phyloP scores from a whole-genome alignment of 2,888 invertebrate genomes.

The Cheilosia grossa region DNA sequence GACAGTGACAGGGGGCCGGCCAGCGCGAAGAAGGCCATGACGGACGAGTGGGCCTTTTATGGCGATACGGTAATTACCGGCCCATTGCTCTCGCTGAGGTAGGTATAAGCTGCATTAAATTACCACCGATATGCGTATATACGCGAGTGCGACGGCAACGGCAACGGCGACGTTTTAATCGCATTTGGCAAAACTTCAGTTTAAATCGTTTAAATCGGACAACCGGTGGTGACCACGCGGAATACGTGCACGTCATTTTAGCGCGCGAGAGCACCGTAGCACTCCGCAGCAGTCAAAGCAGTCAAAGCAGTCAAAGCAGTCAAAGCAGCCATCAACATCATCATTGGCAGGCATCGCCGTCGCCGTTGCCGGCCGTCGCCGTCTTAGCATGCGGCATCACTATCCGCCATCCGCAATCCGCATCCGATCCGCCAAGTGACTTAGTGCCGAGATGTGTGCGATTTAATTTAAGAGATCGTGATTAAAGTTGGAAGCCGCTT shows the following conservation, averaged over 20 bases:
- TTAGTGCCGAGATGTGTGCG: constrained; percentile 74
- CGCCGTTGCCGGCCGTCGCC: constrained; percentile 14
- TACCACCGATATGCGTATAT: constrained; percentile 51
- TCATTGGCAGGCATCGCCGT: constrained; percentile 73
- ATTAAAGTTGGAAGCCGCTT: constrained; percentile 76
- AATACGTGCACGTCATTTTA: constrained; percentile 73
- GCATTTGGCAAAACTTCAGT: constrained; percentile 74
- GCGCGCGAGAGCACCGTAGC: constrained; percentile 64
- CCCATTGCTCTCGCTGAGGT: constrained; percentile 48
- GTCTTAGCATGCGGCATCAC: constrained; percentile 56
- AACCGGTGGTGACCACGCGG: constrained; percentile 42
- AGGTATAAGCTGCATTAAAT: constrained; percentile 75
- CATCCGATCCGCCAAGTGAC: constrained; percentile 73
- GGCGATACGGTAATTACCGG: constrained; percentile 69
- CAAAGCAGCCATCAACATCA: constrained; percentile 75
- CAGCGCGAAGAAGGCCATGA: constrained; percentile 49
- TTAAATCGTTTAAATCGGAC: constrained; percentile 72
- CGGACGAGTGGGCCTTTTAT: constrained; percentile 66
- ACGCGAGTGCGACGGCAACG: constrained; percentile 15
- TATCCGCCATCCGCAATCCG: constrained; percentile 58
- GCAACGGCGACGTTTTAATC: constrained; percentile 62
- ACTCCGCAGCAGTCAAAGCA: constrained; percentile 50
- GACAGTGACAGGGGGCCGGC: constrained; percentile 36
- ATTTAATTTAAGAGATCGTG: constrained; percentile 76
- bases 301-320: constrained; percentile 74